phyloP scores from a whole-genome alignment of 2,113 vertebrate species.

The Morone chrysops region DNA sequence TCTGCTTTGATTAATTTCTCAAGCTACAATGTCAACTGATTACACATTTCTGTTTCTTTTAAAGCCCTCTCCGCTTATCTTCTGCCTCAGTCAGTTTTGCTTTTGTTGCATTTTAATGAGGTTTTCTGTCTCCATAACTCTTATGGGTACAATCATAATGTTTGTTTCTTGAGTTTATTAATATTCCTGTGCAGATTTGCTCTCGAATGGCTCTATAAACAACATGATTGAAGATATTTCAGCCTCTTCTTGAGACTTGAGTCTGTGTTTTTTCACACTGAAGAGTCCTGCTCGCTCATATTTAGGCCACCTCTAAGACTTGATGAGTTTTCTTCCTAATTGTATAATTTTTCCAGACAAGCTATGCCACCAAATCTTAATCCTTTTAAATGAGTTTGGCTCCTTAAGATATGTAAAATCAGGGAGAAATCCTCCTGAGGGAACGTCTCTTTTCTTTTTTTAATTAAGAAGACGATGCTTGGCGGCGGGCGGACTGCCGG shows the following conservation, averaged over 20 bases:
- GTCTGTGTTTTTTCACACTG: not conserved
- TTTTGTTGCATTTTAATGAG: conserved; percentile 15
- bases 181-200: conserved; percentile 21
- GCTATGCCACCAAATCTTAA: conserved; percentile 71
- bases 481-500: not conserved
- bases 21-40: not conserved
- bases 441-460: conserved; percentile 50
- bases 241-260: conserved; percentile 11
- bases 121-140: not conserved
- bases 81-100: not conserved
- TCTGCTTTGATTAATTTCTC: conserved; percentile 7
- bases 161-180: conserved; percentile 19
- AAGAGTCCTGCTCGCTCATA: conserved; percentile 37
- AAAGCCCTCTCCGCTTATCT: not conserved
- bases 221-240: conserved; percentile 14
- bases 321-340: conserved; percentile 54
- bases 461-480: conserved; percentile 67
- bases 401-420: conserved; percentile 71
- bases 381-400: conserved; percentile 68
- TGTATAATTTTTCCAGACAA: conserved; percentile 76
- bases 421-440: conserved; percentile 60
- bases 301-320: conserved; percentile 67
- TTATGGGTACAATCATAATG: not conserved
- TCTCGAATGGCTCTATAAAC: conserved; percentile 6
- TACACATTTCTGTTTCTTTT: not conserved